Conservation (phyloP, 1,140 invertebrate species). For the Euura saliciscinereae region DNA sequence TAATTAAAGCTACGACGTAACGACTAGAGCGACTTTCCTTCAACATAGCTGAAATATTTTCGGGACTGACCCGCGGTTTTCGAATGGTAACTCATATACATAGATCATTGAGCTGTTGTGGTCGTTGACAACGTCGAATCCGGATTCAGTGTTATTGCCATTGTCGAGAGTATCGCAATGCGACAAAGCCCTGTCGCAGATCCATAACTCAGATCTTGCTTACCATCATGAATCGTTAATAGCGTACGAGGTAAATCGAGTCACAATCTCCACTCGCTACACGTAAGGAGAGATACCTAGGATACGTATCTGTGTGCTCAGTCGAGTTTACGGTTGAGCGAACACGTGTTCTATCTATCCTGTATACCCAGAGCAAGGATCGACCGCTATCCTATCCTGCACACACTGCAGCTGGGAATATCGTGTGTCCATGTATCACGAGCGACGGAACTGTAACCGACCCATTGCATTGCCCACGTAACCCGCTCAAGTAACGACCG, state of each 20-base stretch:
- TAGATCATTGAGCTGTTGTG: too few species aligned
- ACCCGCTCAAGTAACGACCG: not conserved
- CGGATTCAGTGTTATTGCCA: too few species aligned
- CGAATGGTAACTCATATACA: too few species aligned
- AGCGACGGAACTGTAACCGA: not conserved
- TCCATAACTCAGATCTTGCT: not conserved
- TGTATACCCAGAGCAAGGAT: not conserved
- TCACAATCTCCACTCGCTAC: not conserved
- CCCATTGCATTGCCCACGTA: not conserved
- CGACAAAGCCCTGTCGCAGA: too few species aligned
- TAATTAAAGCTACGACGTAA: too few species aligned
- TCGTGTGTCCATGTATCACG: not conserved
- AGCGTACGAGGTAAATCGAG: not conserved
- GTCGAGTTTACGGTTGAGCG: not conserved
- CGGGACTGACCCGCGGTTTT: too few species aligned
- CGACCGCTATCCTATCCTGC: not conserved
- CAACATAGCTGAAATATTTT: too few species aligned
- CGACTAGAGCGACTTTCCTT: too few species aligned
- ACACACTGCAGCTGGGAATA: not conserved
- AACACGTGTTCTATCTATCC: not conserved
- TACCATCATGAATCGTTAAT: not conserved
- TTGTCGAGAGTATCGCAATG: too few species aligned
- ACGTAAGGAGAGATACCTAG: not conserved
- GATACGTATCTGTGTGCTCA: not conserved
- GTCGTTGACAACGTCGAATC: too few species aligned